A percentile compares a stretch with the other conserved stretches of the same genome.
These are phyloP conservation scores for Argopecten irradians DNA, from an alignment of 1,140 invertebrate species.

Conservation along the genomic window DNA sequence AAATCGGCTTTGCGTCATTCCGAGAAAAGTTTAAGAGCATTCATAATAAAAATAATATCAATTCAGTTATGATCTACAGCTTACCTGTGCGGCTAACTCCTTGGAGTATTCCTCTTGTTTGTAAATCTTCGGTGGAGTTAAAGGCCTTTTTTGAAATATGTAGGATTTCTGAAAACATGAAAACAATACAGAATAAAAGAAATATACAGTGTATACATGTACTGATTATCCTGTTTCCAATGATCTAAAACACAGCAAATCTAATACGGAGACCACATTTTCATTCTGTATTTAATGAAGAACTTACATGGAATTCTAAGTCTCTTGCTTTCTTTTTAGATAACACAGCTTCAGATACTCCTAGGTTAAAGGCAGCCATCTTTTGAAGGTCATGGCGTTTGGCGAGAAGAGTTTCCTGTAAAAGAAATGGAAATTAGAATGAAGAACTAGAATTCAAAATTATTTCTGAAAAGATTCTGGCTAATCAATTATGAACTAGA, in stretches of 20 bases:
- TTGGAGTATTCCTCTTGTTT: slow-evolving; percentile 72
- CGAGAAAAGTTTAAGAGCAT: too few species aligned
- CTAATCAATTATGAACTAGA: too few species aligned
- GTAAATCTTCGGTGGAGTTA: slow-evolving; percentile 72
- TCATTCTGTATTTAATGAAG: not conserved
- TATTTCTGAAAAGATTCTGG: too few species aligned
- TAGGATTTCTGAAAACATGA: slow-evolving; percentile 71
- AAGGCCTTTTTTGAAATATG: slow-evolving; percentile 74
- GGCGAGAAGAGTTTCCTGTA: slow-evolving; percentile 69
- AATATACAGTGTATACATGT: not conserved
- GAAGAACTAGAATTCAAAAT: too few species aligned
- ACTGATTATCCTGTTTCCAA: not conserved
- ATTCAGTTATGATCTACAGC: slow-evolving; percentile 26
- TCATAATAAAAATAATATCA: too few species aligned
- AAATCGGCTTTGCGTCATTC: too few species aligned
- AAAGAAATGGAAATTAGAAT: slow-evolving; percentile 27
- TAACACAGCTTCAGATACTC: slow-evolving; percentile 73
- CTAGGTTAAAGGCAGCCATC: slow-evolving; percentile 76
- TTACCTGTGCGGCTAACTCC: slow-evolving; percentile 70
- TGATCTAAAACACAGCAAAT: not conserved
- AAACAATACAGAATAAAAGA: not conserved
- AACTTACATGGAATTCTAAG: slow-evolving; percentile 67
- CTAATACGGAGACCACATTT: too few species aligned
- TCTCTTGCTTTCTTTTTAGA: slow-evolving; percentile 69
- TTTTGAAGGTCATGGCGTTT: slow-evolving; percentile 73